Evolutionary conservation across 1,140 invertebrate species (phyloP), one percentile per base, ranked within the genome.

Genomic region (Hyles euphorbiae): DNA sequence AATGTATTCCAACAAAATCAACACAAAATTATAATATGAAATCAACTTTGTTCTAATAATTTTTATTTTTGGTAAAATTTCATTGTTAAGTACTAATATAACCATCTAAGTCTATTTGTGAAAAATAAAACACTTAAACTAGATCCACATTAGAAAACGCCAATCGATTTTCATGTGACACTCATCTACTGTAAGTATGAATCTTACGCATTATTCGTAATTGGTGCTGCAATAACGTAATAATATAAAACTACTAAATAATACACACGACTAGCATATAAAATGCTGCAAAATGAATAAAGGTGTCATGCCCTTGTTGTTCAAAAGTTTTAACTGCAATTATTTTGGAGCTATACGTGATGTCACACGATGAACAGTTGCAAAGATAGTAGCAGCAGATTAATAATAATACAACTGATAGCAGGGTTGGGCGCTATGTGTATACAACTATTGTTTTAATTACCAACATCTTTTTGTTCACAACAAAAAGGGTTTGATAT

Each of bases 11-110:
- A 76, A 78, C 70, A 76, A 80, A 82, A 71, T 71, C 58, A 78
- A 78, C 64, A 78, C 62, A 80, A 71, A 67, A 67, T 71, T 56
- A 67, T 63, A 74, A 70, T 73, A 76, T 68, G 70, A 71, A 76
- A 76, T 63, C 69, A 80, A 78, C 72, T 78, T 85, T 79, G 72
- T 82, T 83, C 75, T 76, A 75, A 75, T 72, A 60, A 70, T 76
- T 74, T 79, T 74, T 70, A 68, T 78, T 78, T 86, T 86, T 83
- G 79, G 81, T 82, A 80, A 76, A 68, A 68, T 74, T 74, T 80
- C 58, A 69, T 74, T 67, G 67, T 83, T 86, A 87, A 87, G 84
- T 87, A 86, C 81, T 85, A 87, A 79, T 76, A 70, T 77, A 78
- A 70, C 60, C 63, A 72, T 68, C 51, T 69, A 74, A 69, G 67